phyloP scores from a whole-genome alignment of 2,113 vertebrate species.

The Notechis scutatus region DNA sequence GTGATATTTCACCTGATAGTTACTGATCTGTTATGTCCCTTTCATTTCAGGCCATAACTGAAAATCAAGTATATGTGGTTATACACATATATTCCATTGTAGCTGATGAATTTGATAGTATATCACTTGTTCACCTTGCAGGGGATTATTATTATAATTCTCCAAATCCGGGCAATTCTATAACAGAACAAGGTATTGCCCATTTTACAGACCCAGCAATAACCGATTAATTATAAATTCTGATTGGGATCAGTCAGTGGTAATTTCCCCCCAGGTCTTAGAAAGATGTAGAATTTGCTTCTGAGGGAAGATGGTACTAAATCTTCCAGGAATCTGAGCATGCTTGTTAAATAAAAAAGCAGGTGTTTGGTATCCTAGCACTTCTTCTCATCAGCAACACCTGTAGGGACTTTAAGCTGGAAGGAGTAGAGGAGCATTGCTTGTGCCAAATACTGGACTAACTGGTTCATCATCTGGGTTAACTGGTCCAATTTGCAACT shows the following conservation, averaged over 20 bases:
- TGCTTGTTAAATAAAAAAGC: neutral
- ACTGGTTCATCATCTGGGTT: neutral
- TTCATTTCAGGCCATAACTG: neutral
- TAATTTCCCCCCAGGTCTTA: neutral
- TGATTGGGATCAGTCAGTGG: neutral
- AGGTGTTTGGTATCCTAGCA: neutral
- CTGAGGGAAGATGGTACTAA: neutral
- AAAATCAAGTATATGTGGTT: neutral
- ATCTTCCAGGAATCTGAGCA: neutral
- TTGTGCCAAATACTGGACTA: neutral
- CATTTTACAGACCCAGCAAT: neutral
- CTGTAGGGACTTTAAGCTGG: neutral
- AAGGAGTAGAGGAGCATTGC: neutral
- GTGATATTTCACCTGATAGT: neutral
- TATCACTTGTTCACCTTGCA: neutral
- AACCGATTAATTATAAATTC: neutral
- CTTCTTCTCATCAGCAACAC: neutral
- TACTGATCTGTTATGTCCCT: neutral
- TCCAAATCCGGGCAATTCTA: neutral
- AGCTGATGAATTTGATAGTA: neutral
- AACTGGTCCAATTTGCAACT: neutral
- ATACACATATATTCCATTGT: neutral
- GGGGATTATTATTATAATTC: neutral
- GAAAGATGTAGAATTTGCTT: neutral
- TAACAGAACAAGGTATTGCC: neutral